These are phyloP conservation scores for Malaclemys terrapin DNA, from an alignment of 2,113 vertebrate genomes.

Conservation along the genomic window DNA sequence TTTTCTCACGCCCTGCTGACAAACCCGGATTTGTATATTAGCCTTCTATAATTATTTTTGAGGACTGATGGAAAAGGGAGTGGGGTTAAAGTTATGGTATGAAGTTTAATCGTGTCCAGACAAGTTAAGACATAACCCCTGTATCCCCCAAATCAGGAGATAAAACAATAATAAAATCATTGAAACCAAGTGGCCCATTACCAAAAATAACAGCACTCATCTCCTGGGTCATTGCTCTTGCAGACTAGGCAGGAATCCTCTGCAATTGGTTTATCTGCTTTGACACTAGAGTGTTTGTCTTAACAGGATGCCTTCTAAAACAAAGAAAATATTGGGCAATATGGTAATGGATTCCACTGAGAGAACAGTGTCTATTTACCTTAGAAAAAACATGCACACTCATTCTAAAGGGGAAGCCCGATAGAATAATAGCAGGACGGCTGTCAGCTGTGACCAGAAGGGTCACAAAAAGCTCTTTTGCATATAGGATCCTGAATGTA, in stretches of 20 bases:
- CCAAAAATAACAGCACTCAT: background rate
- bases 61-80: background rate
- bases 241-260: background rate
- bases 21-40: background rate
- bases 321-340: background rate
- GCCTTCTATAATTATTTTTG: background rate
- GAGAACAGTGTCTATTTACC: constrained; percentile 28
- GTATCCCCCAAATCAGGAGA: background rate
- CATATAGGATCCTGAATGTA: background rate
- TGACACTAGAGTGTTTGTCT: background rate
- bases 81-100: background rate
- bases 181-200: background rate
- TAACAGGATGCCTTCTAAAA: background rate
- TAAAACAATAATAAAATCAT: background rate
- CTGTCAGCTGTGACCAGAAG: constrained; percentile 5
- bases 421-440: background rate
- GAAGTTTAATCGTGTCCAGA: background rate
- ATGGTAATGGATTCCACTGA: background rate
- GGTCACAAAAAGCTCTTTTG: background rate
- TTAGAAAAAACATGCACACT: background rate
- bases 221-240: background rate
- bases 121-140: background rate
- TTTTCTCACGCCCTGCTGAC: background rate
- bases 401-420: background rate
- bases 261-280: background rate